Conservation (phyloP, 2,113 vertebrate species). For the Nothobranchius furzeri region DNA sequence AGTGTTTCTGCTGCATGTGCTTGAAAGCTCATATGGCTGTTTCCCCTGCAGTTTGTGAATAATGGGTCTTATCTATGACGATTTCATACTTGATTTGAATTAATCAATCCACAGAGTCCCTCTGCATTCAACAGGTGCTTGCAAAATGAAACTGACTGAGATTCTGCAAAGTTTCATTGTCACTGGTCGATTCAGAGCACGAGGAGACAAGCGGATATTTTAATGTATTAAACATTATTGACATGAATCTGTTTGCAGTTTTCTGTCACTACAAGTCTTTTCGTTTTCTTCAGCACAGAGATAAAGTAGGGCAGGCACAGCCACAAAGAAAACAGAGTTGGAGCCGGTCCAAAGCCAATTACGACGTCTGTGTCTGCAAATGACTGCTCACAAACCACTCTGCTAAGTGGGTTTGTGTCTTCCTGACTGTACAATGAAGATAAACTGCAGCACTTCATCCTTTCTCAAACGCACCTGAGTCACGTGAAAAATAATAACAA, state of each 20-base stretch:
- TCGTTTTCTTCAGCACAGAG: background rate
- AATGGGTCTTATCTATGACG: no score
- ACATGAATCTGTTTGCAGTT: background rate
- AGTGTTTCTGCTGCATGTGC: background rate
- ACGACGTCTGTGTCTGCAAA: slow-evolving; percentile 29
- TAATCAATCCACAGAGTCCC: no score
- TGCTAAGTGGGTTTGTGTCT: slow-evolving; percentile 9
- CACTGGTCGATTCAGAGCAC: background rate
- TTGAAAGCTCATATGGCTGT: background rate
- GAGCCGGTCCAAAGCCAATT: slow-evolving; percentile 32
- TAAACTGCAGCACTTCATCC: slow-evolving; percentile 18
- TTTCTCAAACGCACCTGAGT: slow-evolving; percentile 5
- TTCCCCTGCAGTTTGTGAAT: background rate
- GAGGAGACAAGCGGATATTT: background rate
- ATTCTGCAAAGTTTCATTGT: slow-evolving; percentile 1
- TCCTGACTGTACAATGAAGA: slow-evolving; percentile 4
- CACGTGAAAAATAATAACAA: slow-evolving; percentile 1
- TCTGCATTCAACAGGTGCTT: slow-evolving; percentile 9
- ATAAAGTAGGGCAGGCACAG: slow-evolving; percentile 45
- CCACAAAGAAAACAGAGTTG: background rate
- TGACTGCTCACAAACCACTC: slow-evolving; percentile 26
- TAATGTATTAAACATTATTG: background rate
- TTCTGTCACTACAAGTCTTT: background rate
- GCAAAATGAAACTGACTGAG: slow-evolving; percentile 5
- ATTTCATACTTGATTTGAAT: no score